These are phyloP conservation scores for Aldabrachelys gigantea DNA, from an alignment of 2,113 vertebrate species.

Conservation along the genomic window DNA sequence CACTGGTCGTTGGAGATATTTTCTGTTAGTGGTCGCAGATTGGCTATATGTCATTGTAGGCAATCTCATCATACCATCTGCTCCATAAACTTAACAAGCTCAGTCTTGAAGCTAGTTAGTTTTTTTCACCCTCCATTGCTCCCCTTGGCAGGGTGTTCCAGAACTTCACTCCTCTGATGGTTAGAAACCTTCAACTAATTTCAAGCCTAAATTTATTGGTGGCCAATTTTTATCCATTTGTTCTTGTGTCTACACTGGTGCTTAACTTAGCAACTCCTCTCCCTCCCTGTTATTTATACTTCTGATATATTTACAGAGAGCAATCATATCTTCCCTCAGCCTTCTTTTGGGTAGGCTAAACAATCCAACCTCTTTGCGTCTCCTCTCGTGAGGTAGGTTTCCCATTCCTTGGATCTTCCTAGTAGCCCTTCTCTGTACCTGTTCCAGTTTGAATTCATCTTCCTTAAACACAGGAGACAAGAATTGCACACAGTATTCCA, in stretches of 20 bases:
- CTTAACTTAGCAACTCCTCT: neutral
- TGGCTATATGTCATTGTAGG: neutral
- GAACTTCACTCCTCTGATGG: neutral
- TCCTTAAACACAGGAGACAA: neutral
- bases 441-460: neutral
- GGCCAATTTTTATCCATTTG: neutral
- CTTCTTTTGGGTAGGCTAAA: neutral
- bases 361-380: neutral
- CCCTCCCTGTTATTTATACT: neutral
- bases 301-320: neutral
- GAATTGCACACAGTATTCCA: neutral
- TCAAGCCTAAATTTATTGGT: neutral
- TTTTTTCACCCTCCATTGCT: neutral
- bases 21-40: neutral
- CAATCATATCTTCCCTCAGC: neutral
- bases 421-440: neutral
- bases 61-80: neutral
- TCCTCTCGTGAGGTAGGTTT: neutral
- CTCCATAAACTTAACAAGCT: neutral
- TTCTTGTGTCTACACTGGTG: neutral
- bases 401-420: neutral
- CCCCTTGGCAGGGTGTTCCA: neutral
- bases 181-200: neutral
- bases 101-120: neutral
- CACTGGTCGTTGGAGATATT: neutral